Evolutionary conservation across 2,888 invertebrate genomes (phyloP), one percentile per base, ranked within the genome.

Genomic region (Himalopsyche anomala): DNA sequence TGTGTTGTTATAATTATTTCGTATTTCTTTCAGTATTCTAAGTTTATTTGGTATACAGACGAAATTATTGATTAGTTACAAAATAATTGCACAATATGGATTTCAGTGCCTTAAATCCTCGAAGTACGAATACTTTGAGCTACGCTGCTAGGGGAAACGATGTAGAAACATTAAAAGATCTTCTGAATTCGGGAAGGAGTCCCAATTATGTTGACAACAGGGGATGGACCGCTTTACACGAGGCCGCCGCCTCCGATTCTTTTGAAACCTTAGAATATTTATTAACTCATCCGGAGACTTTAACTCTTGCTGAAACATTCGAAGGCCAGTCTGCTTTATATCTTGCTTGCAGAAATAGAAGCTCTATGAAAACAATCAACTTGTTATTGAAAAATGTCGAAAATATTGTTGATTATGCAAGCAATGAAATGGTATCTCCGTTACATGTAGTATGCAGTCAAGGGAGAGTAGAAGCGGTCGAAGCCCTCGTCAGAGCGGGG

Each of bases 221-320:
- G 89, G 94, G 94, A 8, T 94, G 93, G 93, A 93, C 93, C 0
- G 92, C 93, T 85, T 90, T 94, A 2, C 94, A 94, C 83, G 94
- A 93, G 90, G 93, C 94, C 2, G 93, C 94, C 1, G 91, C 91
- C 15, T 90, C 90, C 69, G 92, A 93, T 87, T 92, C 91, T 86
- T 92, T 91, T 82, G 91, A 92, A 86, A 90, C 92, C 82, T 88
- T 93, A 51, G 81, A 90, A 84, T 87, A 92, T 5, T 92, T 93
- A 87, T 88, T 93, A 88, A 90, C 91, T 69, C 91, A 92, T 84
- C 90, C 90, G 12, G 90, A 90, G 80, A 92, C 91, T 84, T 90
- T 92, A 87, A 91, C 91, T 6, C 88, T 92, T 19, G 90, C 91
- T 2, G 92, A 93, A 89, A 93, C 93, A 28, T 92, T 92, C 82